Base-by-base conservation (phyloP, 2,888 invertebrate species). In the Cephonodes hylas region DNA sequence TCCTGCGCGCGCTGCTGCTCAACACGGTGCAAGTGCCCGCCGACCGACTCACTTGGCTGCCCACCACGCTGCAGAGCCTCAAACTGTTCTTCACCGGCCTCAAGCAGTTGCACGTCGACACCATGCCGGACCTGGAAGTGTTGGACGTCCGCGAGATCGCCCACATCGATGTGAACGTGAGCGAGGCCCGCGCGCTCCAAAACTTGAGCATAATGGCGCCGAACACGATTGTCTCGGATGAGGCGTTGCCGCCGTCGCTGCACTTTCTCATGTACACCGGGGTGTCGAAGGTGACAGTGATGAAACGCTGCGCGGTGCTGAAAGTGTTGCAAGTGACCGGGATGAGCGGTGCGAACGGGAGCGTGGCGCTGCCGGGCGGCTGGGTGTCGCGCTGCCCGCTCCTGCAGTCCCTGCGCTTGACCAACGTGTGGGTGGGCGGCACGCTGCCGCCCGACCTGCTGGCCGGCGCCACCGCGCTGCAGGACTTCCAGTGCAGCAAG, bases 371-470 rank as follows among this genome's bases (percentile, higher is more conserved):
- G 61, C 68, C 69, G 58, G 58, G 25, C 34, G 57, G 13, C 34
- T 71, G 66, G 72, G 38, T 70, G 62, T 53, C 59, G 38, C 22
- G n/a, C 23, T 72, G 73, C 64, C 20, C 58, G 44, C 20, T 13
- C 10, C 64, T 73, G 58, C 15, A 13, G 1, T 13, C 42, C 7
- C 25, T 59, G 10, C 0, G 53, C 56, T 58, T 46, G 23, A 6
- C 27, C 60, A 31, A 38, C 53, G 42, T 64, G 45, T 63, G 53
- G 60, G 62, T 66, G 42, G 1, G 7, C 18, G 34, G 23, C 38
- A 46, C 45, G 46, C 61, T 68, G 58, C 53, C 31, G 56, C 27
- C 44, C 5, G 57, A 58, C 57, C 20, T 46, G 45, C 59, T 75
- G 42, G 31, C 53, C 44, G 34, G 42, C 38, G 62, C 63, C 60